Evolutionary conservation across 2,888 invertebrate genomes (phyloP).

Genomic region (Rhodophaea formosa): DNA sequence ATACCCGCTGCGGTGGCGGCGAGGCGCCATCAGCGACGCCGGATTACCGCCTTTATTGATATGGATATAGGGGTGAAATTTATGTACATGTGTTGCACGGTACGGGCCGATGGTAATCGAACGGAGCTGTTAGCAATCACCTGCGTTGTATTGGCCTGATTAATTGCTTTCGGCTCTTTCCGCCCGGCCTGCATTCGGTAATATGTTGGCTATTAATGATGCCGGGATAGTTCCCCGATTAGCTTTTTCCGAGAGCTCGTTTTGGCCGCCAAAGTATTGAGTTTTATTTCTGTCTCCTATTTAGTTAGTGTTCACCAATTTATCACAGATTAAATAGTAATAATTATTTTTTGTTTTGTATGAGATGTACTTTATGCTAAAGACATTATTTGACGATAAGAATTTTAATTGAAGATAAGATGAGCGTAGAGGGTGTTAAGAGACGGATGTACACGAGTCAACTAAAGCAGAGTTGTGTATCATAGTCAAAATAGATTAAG

Average conservation of each 20-base stretch:
- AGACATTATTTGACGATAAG: too few species aligned
- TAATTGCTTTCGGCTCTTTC: slow-evolving; percentile 58
- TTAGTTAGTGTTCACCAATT: too few species aligned
- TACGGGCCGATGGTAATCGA: slow-evolving; percentile 59
- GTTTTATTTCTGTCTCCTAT: too few species aligned
- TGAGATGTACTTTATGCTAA: too few species aligned
- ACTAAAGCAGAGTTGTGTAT: too few species aligned
- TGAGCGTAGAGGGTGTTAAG: too few species aligned
- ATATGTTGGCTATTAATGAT: not conserved
- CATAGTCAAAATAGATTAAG: too few species aligned
- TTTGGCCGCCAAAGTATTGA: too few species aligned
- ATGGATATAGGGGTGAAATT: slow-evolving; percentile 7
- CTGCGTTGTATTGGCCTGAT: slow-evolving; percentile 69
- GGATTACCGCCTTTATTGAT: slow-evolving; percentile 34
- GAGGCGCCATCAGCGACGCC: slow-evolving; percentile 19
- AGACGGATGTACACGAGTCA: too few species aligned
- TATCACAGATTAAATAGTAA: too few species aligned
- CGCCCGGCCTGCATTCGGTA: slow-evolving; percentile 38
- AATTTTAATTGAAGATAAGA: too few species aligned
- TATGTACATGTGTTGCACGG: slow-evolving; percentile 28
- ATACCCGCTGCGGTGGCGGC: slow-evolving; percentile 49
- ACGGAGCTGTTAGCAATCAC: slow-evolving; percentile 70
- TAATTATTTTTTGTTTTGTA: too few species aligned
- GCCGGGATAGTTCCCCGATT: not conserved
- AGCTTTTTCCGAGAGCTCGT: not conserved